Base-by-base conservation (phyloP, 1,140 invertebrate species). In the Temnothorax curvispinosus region DNA sequence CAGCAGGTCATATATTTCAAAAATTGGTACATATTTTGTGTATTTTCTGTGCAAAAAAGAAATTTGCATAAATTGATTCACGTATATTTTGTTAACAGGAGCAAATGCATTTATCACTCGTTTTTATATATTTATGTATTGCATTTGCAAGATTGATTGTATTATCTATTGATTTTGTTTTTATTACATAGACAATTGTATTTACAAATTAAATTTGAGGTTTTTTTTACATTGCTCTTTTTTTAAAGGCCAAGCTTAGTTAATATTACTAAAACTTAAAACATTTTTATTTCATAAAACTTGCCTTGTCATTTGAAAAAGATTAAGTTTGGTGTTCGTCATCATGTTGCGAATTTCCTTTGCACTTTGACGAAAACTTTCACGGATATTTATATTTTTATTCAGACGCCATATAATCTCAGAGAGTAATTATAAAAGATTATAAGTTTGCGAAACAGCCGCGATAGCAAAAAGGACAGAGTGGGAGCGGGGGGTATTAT, bases 401-500 rank as follows among this genome's bases (percentile, higher is more conserved):
- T 82, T 82, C 54, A 47, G 27, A 7, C 18, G 1, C 38, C 54
- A 13, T 84, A 44, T 62, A 84, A 84, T 75, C 44, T 74, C 54
- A 21, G 15, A 18, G 60, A 76, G 65, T 91, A 91, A 91, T 91
- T 91, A 76, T 76, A 69, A 92, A 89, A 86, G 50, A 87, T 86
- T 86, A 84, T 60, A 85, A 90, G 69, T 88, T 88, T 62, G 56
- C 38, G 11, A 41, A 47, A 81, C 11, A 80, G n/a, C 32, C 47
- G 15, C 9, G 52, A 65, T 13, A 32, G 44, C 64, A 64, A 56
- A 52, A 50, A 65, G n/a, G 9, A 75, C 50, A 47, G 52, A 72
- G 15, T 13, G n/a, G 11, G n/a, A 11, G 41, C 3, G 8, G 85
- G 87, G 87, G 84, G 87, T 92, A 92, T 93, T 93, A 92, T 93